Evolutionary conservation across 2,888 invertebrate species (phyloP), one percentile per base, ranked within the genome.

Genomic region (Nasonia oneida): DNA sequence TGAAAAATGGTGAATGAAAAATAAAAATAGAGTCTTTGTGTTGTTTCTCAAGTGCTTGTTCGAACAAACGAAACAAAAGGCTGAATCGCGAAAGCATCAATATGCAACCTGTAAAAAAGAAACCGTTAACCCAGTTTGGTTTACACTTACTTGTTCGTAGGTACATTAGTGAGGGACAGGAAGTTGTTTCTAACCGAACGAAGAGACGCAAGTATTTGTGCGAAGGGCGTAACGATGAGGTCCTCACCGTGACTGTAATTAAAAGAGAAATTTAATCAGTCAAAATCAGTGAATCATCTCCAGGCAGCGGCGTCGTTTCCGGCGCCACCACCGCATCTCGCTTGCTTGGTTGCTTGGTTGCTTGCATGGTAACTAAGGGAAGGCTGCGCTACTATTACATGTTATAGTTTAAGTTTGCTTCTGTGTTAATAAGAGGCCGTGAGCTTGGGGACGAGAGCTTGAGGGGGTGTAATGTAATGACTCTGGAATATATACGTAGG

Each of bases 151-250:
- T 98, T 97, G 94, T 95, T 95, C 89, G 95, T 95, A 92, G 97
- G 97, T 94, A 98, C 97, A 95, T 99, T 99, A 94, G 99, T 99
- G 95, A 99, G 98, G 94, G 96, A 96, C 94, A 98, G 96, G 95
- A 99, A 98, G 95, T 99, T 99, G 95, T 97, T 98, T 94, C 99
- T 97, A 92, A 99, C 99, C 94, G 98, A 99, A 93, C 99, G 97
- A 94, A 99, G 96, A 94, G 99, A 99, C 94, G 99, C 99, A 95
- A 99, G 96, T 94, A 99, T 98, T 96, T 99, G 99, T 94, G 99
- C 99, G 95, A 99, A 99, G 92, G 99, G 99, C 91, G 99, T 99
- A 94, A 99, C 99, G 94, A 99, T 99, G 95, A 99, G 96, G 95
- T 99, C 99, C 95, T 99, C 99, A 93, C 99, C 99, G 96, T 99